Evolutionary conservation across 2,113 vertebrate genomes (phyloP), one percentile per base, ranked within the genome.

Genomic region (Polypterus senegalus): DNA sequence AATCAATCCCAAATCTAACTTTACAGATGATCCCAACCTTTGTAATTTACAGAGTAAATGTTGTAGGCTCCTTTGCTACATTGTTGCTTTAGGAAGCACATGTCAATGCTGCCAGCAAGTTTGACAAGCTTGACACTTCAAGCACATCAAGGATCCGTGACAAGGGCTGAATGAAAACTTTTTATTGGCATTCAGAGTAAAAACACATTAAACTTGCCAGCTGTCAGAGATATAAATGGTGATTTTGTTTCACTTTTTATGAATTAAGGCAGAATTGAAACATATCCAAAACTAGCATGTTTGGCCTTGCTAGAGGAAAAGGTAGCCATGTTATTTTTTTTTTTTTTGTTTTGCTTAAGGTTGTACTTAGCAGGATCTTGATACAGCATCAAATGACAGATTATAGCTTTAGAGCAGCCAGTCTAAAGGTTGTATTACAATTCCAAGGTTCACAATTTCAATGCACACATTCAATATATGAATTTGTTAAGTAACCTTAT

Each of bases 271-370:
- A 71, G 76, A 73, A 77, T 85, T 92, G 88, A 93, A 92, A 77
- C 69, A 58, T 54, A 65, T 90, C 90, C 92, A 94, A 90, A 86
- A 84, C 73, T 79, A 91, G 90, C 89, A 81, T 89, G 90, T 89
- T 91, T 84, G 81, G 86, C 79, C 88, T 83, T 89, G 89, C 84
- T 81, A 79, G 68, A 76, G 73, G 81, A 80, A 85, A 84, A 76
- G 73, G 84, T 83, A 85, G 75, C 70, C 67, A 69, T 66, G 70
- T 70, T 76, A 80, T 84, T 84, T 80, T 76, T 83, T 81, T 76
- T 62, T 64, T 69, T 71, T 27, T 27, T 27, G 27, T 27, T 27
- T 77, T 65, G 79, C 79, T 79, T 69, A 70, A 83, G 81, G 73
- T 84, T 83, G 65, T 56, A 69, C 74, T 84, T 74, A 68, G 67